Evolutionary conservation across 2,888 invertebrate genomes (phyloP).

Genomic region (Andrena marginata): DNA sequence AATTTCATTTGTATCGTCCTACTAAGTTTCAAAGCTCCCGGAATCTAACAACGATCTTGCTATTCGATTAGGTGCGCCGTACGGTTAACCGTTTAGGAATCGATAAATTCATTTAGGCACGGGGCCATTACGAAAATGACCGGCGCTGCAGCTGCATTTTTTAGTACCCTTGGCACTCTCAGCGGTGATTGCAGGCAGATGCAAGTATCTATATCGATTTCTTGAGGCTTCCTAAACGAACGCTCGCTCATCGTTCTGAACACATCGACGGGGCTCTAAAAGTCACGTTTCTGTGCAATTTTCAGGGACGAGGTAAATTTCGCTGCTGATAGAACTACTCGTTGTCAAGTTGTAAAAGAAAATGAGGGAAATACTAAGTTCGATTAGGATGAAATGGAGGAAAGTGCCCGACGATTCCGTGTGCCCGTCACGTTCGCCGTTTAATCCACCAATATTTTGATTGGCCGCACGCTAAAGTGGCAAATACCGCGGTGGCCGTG

Average conservation of each 20-base stretch:
- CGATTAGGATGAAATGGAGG: not conserved
- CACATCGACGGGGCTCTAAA: not conserved
- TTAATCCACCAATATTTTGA: conserved; percentile 62
- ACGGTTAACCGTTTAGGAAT: conserved; percentile 39
- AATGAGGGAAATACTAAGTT: not conserved
- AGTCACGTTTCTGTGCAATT: not conserved
- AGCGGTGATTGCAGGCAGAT: conserved; percentile 73
- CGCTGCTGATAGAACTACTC: too few species aligned
- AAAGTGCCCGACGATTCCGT: not conserved
- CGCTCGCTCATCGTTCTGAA: conserved; percentile 9
- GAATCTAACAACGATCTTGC: not conserved
- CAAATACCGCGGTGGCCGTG: conserved; percentile 61
- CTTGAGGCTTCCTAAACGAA: conserved; percentile 29
- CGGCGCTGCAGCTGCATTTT: conserved; percentile 67
- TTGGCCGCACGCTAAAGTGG: conserved; percentile 53
- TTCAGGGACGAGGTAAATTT: too few species aligned
- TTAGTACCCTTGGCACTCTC: conserved; percentile 44
- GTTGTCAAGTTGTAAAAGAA: too few species aligned
- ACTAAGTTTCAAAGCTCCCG: too few species aligned
- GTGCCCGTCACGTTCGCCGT: not conserved
- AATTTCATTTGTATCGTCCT: too few species aligned
- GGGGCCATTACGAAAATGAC: conserved; percentile 45
- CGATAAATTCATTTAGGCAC: conserved; percentile 42
- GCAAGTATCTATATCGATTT: conserved; percentile 66
- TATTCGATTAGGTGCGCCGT: not conserved